These are phyloP conservation scores for Ictalurus furcatus DNA, from an alignment of 2,113 vertebrate species.

Conservation along the genomic window DNA sequence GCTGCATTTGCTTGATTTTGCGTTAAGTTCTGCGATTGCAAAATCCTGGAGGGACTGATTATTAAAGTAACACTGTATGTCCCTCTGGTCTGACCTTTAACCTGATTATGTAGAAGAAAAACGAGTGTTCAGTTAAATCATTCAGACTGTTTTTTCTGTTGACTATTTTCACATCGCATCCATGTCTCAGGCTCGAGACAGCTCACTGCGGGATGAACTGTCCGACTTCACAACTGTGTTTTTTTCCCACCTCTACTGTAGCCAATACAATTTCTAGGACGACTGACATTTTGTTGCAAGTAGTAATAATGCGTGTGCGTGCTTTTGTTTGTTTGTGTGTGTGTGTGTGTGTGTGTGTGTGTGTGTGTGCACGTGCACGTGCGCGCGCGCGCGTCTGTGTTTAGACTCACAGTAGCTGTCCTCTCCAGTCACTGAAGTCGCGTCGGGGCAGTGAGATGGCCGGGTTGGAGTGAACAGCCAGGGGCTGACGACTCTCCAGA, in stretches of 20 bases:
- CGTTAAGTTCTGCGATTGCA: too few species aligned
- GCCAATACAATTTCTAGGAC: not conserved
- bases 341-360: conserved; percentile 33
- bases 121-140: too few species aligned
- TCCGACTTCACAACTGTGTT: not conserved
- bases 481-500: conserved; percentile 76
- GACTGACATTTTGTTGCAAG: not conserved
- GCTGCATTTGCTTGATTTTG: too few species aligned
- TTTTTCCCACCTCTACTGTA: not conserved
- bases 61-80: too few species aligned
- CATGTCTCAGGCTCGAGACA: too few species aligned
- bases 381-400: not conserved
- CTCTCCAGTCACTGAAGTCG: conserved; percentile 80
- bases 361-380: too few species aligned
- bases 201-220: too few species aligned
- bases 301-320: not conserved
- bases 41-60: too few species aligned
- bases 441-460: conserved; percentile 81
- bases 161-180: too few species aligned
- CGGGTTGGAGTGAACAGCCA: conserved; percentile 81
- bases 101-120: too few species aligned
- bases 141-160: too few species aligned
- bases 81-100: too few species aligned
- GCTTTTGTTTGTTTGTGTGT: not conserved
- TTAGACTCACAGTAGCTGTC: conserved; percentile 76